Evolutionary conservation across 2,113 vertebrate genomes (phyloP).

Genomic region (Clarias gariepinus): DNA sequence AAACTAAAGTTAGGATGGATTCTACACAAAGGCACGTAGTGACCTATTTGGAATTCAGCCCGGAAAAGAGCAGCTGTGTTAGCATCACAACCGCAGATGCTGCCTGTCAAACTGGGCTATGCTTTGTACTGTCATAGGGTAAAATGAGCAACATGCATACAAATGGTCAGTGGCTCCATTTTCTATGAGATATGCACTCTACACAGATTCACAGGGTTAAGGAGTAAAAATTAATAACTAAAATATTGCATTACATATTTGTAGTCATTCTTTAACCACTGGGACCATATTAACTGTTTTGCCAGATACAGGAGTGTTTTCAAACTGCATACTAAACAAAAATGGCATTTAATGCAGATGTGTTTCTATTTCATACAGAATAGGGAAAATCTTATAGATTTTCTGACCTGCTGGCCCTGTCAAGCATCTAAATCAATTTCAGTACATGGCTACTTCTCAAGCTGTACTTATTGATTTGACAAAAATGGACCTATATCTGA

Average conservation of each 20-base stretch:
- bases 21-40: not conserved
- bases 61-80: not conserved
- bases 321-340: not conserved
- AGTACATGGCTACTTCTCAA: not conserved
- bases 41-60: constrained; percentile 19
- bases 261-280: not conserved
- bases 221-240: not conserved
- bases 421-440: not conserved
- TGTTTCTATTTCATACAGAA: not conserved
- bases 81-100: constrained; percentile 4
- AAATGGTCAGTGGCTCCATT: not conserved
- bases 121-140: not conserved
- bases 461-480: not conserved
- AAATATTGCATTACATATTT: not conserved
- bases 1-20: not conserved
- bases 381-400: not conserved
- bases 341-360: not conserved
- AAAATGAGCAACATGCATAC: not conserved
- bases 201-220: not conserved
- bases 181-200: not conserved
- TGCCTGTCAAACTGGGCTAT: constrained; percentile 10
- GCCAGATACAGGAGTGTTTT: not conserved
- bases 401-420: not conserved
- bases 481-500: not conserved
- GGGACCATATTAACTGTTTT: not conserved